These are phyloP conservation scores for Papilio aristodemus DNA, from an alignment of 1,140 invertebrate genomes.

Conservation along the genomic window DNA sequence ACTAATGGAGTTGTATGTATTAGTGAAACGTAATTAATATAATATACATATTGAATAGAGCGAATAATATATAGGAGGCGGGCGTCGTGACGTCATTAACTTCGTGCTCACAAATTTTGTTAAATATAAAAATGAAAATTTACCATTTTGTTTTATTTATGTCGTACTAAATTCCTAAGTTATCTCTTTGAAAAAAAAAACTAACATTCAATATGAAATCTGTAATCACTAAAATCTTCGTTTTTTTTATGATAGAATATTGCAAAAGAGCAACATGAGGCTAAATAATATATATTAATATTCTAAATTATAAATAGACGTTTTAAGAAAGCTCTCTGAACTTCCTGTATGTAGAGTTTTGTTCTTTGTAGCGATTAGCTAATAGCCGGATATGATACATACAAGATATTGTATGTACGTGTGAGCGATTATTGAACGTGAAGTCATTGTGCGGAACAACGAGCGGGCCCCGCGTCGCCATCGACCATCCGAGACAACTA, in stretches of 20 bases:
- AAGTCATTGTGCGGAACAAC: slow-evolving; percentile 17
- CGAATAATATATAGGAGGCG: slow-evolving; percentile 29
- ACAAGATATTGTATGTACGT: not conserved
- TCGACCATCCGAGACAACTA: slow-evolving; percentile 20
- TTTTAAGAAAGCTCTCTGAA: too few species aligned
- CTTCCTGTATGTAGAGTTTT: too few species aligned
- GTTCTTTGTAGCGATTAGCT: not conserved
- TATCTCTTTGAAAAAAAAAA: too few species aligned
- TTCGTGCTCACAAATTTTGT: slow-evolving; percentile 33
- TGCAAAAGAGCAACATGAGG: too few species aligned
- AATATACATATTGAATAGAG: slow-evolving; percentile 30
- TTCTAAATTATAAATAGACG: too few species aligned
- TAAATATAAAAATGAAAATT: slow-evolving; percentile 56
- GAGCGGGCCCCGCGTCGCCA: slow-evolving; percentile 12
- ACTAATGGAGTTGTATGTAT: slow-evolving; percentile 37
- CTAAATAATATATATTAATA: too few species aligned
- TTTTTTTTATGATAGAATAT: too few species aligned
- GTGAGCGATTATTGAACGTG: slow-evolving; percentile 26
- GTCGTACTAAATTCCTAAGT: not conserved
- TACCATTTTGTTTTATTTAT: slow-evolving; percentile 37
- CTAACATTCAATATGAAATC: too few species aligned
- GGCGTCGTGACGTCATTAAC: slow-evolving; percentile 21
- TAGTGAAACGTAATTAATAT: slow-evolving; percentile 35
- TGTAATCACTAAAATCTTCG: too few species aligned
- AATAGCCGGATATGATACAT: not conserved